These are phyloP conservation scores for Gobio gobio DNA, from an alignment of 2,113 vertebrate genomes.

Conservation along the genomic window DNA sequence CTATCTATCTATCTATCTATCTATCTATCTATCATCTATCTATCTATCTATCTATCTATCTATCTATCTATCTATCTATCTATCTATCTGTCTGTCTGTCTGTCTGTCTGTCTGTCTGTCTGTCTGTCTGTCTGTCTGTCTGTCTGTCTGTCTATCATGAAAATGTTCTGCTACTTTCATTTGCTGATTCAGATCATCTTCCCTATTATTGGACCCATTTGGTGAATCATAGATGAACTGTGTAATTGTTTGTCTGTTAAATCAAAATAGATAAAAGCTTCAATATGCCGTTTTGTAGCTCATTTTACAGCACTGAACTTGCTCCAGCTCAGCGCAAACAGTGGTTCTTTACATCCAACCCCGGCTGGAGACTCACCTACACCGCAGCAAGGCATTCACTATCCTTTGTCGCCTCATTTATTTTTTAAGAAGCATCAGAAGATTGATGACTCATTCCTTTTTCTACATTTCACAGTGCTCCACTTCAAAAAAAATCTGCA, in stretches of 20 bases:
- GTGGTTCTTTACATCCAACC: neutral
- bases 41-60: no score
- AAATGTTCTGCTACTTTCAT: neutral
- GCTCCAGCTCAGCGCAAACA: neutral
- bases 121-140: no score
- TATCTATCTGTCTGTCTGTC: no score
- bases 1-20: no score
- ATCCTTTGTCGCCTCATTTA: conserved; percentile 45
- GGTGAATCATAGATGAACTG: neutral
- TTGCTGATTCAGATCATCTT: neutral
- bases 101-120: no score
- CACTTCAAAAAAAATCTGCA: conserved; percentile 28
- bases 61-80: no score
- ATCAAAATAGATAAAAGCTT: conserved; percentile 9
- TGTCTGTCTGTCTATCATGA: neutral
- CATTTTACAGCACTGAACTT: neutral
- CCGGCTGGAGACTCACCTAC: neutral
- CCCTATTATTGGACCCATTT: neutral
- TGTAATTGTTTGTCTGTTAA: neutral
- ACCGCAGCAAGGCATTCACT: neutral
- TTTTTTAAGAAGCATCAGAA: conserved; percentile 46
- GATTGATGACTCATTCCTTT: conserved; percentile 54
- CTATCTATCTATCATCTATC: no score
- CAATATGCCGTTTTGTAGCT: neutral
- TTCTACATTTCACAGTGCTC: conserved; percentile 34